Evolutionary conservation across 2,888 invertebrate genomes (phyloP).

Genomic region (Gari tellinella): DNA sequence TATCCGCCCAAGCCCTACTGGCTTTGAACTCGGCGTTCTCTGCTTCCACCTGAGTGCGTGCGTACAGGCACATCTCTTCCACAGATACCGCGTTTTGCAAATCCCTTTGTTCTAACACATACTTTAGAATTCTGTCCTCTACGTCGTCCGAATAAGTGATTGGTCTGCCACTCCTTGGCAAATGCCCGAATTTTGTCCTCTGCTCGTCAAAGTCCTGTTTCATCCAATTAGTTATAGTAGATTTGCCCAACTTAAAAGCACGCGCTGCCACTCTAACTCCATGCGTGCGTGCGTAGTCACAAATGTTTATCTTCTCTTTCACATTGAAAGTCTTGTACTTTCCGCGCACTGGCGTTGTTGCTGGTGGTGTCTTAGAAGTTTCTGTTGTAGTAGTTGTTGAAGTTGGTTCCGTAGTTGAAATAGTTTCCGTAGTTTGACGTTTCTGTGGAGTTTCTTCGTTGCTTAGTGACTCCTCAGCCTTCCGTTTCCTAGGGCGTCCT

Average conservation of each 20-base stretch:
- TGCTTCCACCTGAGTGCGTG: slow-evolving; percentile 1
- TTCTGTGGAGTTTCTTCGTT: too few species aligned
- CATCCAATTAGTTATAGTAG: slow-evolving; percentile 2
- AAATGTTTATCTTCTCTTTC: neutral
- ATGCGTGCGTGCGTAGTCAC: neutral
- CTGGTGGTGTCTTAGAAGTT: neutral
- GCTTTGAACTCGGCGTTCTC: slow-evolving; percentile 24
- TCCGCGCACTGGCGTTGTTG: neutral
- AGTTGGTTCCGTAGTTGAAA: too few species aligned
- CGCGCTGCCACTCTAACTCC: slow-evolving; percentile 1
- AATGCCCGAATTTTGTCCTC: slow-evolving; percentile 1
- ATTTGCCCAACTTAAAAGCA: slow-evolving; percentile 1
- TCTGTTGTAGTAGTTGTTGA: too few species aligned
- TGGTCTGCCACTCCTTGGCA: slow-evolving; percentile 14
- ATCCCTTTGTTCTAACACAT: slow-evolving; percentile 27
- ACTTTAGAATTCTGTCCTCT: slow-evolving; percentile 6
- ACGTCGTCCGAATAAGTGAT: slow-evolving; percentile 11
- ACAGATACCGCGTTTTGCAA: slow-evolving; percentile 25
- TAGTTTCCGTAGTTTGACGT: too few species aligned
- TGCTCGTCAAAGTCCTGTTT: slow-evolving; percentile 4
- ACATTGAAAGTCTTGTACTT: neutral
- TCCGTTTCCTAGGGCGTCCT: slow-evolving; percentile 6
- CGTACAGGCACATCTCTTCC: slow-evolving; percentile 17
- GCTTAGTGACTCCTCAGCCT: neutral
- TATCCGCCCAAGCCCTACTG: slow-evolving; percentile 24